phyloP scores from a whole-genome alignment of 2,888 invertebrate genomes.

The Cabera pusaria region DNA sequence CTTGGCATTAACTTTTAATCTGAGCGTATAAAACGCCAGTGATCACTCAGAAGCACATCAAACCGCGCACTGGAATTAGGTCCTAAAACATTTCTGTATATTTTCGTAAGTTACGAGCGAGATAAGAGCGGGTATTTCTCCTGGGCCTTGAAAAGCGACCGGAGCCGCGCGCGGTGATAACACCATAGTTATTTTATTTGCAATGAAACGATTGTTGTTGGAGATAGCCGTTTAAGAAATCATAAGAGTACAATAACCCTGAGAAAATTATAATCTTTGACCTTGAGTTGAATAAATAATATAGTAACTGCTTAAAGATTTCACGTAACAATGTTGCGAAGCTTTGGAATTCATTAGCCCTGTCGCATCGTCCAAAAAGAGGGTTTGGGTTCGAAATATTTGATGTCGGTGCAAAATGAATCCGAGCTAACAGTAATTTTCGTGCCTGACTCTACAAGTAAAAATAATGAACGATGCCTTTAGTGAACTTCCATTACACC shows the following conservation, averaged over 20 bases:
- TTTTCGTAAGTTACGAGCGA: constrained; percentile 23
- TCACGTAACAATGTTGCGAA: no score
- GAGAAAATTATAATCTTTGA: no score
- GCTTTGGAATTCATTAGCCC: no score
- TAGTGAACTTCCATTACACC: no score
- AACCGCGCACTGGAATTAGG: constrained; percentile 19
- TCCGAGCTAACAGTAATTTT: no score
- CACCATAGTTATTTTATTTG: constrained; percentile 8
- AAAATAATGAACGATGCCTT: no score
- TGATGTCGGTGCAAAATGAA: no score
- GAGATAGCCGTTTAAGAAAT: constrained; percentile 2
- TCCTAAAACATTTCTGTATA: constrained; percentile 19
- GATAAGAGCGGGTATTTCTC: constrained; percentile 23
- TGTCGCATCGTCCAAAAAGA: no score
- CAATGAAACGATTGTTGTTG: constrained; percentile 2
- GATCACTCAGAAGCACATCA: constrained; percentile 4
- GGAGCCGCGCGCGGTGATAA: constrained; percentile 27
- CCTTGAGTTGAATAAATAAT: no score
- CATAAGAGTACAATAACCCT: neutral
- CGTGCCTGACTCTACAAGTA: no score
- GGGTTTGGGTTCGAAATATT: no score
- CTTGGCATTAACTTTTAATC: neutral
- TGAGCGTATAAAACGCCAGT: constrained; percentile 4
- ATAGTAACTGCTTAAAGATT: no score
- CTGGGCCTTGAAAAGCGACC: constrained; percentile 17